Base-by-base conservation (phyloP, 2,113 vertebrate genomes). In the Epinephelus fuscoguttatus region DNA sequence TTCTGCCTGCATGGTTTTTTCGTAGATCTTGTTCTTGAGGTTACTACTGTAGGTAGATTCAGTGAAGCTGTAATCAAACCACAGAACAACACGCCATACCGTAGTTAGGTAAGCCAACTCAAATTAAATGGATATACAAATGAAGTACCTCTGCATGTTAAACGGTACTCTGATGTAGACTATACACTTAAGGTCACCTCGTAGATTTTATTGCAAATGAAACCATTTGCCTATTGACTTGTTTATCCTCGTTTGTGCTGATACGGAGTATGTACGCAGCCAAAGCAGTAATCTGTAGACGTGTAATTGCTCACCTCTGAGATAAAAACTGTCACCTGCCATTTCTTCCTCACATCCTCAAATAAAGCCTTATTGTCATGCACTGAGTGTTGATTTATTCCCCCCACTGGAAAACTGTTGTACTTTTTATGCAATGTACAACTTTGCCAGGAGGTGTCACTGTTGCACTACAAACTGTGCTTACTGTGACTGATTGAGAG, bases 361-460 rank as follows among this genome's bases (percentile, higher is more conserved):
- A 95, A 93, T 94, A 95, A 94, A 95, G 83, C 87, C 77, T 88
- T 91, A 90, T 76, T 85, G 82, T 92, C 89, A 91, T 88, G 85
- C 76, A 84, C 50, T 40, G 27, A 64, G 47, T 21, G 18, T 45
- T 64, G 30, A 13, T 68, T 69, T 61, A 77, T 47, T 47, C 66
- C 15, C 23, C 12, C 12, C 15, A 50, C 10, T 14, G 17, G 15
- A 2, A 1, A 47, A 1, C 3, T 11, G 1, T 0, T 69, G 8
- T 47, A 10, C 7, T 81, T 25, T 89, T 30, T 4, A 13, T 84
- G 61, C 33, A 77, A 12, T 85, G 11, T 18, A 1, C 8, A 12
- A n/a, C 4, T 56, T 79, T 2, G 14, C 93, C 95, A 94, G 47
- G 10, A 56, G 95, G 83, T 90, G 95, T 86, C 95, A 76, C 78